These are phyloP conservation scores for Cheilinus undulatus DNA, from an alignment of 2,113 vertebrate species.

Conservation along the genomic window DNA sequence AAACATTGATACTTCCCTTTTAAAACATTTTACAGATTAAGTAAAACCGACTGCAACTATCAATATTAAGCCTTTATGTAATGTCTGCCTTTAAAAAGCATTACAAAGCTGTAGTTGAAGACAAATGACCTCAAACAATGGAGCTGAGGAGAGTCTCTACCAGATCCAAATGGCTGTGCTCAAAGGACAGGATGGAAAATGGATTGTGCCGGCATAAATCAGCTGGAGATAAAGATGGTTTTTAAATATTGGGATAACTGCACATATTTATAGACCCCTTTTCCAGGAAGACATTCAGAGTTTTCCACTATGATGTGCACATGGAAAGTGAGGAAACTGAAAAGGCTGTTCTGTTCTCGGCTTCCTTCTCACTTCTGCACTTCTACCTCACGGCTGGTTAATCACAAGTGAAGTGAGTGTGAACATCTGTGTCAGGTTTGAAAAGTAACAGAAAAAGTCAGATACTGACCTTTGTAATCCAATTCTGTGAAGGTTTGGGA, in stretches of 20 bases:
- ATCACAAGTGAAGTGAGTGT: not conserved
- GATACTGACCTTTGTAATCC: not conserved
- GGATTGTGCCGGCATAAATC: not conserved
- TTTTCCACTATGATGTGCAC: not conserved
- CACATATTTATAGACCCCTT: not conserved
- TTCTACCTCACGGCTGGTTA: not conserved
- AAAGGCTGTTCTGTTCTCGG: too few species aligned
- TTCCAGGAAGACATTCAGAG: not conserved
- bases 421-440: not conserved
- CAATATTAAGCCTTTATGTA: not conserved
- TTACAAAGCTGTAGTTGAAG: not conserved
- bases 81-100: not conserved
- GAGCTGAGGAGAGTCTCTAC: not conserved
- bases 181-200: not conserved
- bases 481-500: too few species aligned
- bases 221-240: not conserved
- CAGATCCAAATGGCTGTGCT: not conserved
- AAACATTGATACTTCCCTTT: too few species aligned
- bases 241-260: not conserved
- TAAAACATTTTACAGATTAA: too few species aligned
- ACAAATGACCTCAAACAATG: not conserved
- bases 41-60: not conserved
- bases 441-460: not conserved
- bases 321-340: not conserved
- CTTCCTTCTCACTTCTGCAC: not conserved